Evolutionary conservation across 2,113 vertebrate genomes (phyloP), one percentile per base, ranked within the genome.

Genomic region (Cryptomyrus ogoouensis): DNA sequence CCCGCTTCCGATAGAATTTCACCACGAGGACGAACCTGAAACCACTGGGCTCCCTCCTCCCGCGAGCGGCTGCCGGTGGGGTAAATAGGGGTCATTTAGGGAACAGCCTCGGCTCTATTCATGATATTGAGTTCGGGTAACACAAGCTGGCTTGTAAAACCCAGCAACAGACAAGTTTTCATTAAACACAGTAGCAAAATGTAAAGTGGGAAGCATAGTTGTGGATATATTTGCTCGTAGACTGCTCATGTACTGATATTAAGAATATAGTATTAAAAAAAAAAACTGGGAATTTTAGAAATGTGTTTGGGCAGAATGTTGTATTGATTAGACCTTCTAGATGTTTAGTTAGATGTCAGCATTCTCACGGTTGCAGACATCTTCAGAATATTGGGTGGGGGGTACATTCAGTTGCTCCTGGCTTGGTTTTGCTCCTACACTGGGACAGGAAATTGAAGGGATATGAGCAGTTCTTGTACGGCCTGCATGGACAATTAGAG

Each of bases 351-450:
- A 53, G 39, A 90, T 74, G 86, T 5, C 31, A 19, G 88, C 86
- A 92, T 89, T 83, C 42, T 86, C 80, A 39, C 62, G 50, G 74
- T 44, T 88, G 62, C 70, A 62, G 66, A 47, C 46, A 84, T 89
- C 90, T 89, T 85, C n/a, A 58, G 35, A 90, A 90, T 90, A 52
- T 31, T 70, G 74, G n/a, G n/a, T n/a, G 19, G 24, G 56, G 58
- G 91, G 90, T 66, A 88, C 62, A 92, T 93, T 47, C 91, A 94
- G 93, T 92, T 93, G 91, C 35, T 91, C 91, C 90, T 83, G 56
- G 90, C 90, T 90, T 91, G 90, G 91, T 93, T 91, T 91, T 90
- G 44, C 46, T 9, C 52, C 83, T 66, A 27, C 88, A 84, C 66
- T 70, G 83, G 56, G 83, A 91, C 83, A 91, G 56, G 83, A n/a